phyloP scores from a whole-genome alignment of 2,113 vertebrate genomes.

The Pedionomus torquatus region DNA sequence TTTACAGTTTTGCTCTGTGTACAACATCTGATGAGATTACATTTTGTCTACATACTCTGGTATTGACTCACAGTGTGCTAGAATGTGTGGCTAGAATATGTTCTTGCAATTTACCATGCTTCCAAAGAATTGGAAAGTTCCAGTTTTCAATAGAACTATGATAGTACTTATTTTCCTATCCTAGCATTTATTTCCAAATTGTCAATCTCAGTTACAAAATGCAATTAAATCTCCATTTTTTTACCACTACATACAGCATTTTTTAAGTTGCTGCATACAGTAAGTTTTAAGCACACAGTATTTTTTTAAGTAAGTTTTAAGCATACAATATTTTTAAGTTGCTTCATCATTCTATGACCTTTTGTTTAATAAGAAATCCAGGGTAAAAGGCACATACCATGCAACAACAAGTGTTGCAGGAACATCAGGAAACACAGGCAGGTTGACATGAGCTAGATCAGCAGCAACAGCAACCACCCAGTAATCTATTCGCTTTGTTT shows the following conservation, averaged over 20 bases:
- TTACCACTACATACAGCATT: background rate
- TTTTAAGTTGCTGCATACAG: background rate
- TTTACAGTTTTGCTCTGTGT: background rate
- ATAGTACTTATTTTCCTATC: background rate
- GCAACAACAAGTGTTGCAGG: background rate
- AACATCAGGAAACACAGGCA: background rate
- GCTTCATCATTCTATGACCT: background rate
- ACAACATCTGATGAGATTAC: background rate
- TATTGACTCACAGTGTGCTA: background rate
- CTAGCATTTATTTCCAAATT: background rate
- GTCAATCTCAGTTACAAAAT: background rate
- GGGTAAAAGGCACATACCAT: background rate
- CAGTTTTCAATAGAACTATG: background rate
- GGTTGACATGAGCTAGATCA: background rate
- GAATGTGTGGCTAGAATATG: background rate
- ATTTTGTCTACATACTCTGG: background rate
- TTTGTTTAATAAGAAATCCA: background rate
- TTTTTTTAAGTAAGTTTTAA: too few species aligned
- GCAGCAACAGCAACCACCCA: background rate
- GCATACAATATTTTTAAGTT: background rate
- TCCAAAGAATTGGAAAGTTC: background rate
- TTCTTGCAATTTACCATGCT: background rate
- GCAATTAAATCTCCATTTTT: background rate
- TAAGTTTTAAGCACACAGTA: too few species aligned
- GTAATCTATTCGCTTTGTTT: slow-evolving; percentile 13